A percentile compares a stretch with the other conserved stretches of the same genome.
These are phyloP conservation scores for Menura novaehollandiae DNA, from an alignment of 2,113 vertebrate species.

Conservation along the genomic window DNA sequence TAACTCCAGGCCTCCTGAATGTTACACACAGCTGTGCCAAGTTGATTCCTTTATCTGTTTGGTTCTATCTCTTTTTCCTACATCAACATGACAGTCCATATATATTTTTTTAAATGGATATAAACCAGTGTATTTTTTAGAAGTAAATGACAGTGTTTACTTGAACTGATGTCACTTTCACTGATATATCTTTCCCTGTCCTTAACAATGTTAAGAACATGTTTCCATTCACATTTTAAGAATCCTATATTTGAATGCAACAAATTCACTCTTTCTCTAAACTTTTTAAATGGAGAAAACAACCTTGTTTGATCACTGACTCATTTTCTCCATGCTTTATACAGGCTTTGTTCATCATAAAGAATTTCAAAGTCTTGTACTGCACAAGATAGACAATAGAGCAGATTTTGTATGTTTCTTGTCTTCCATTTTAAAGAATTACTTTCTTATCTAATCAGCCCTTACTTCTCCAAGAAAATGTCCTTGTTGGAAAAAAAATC, in stretches of 20 bases:
- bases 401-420: not conserved
- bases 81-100: rapidly evolving
- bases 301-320: not conserved
- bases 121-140: not conserved
- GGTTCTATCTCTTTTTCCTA: not conserved
- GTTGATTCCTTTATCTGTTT: not conserved
- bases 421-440: not conserved
- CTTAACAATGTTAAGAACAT: not conserved
- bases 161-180: not conserved
- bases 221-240: not conserved
- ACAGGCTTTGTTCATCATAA: not conserved
- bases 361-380: not conserved
- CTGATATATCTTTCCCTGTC: not conserved
- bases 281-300: not conserved
- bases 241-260: not conserved
- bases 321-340: not conserved
- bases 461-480: not conserved
- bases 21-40: not conserved
- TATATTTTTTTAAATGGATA: not conserved
- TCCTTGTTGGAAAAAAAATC: not conserved
- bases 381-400: not conserved
- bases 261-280: not conserved
- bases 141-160: not conserved
- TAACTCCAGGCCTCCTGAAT: not conserved
- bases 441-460: not conserved